Percentiles rank a stretch among this genome's conserved stretches.
phyloP scores from a whole-genome alignment of 2,797 vertebrate genomes.

The Anolis apletophallus region DNA sequence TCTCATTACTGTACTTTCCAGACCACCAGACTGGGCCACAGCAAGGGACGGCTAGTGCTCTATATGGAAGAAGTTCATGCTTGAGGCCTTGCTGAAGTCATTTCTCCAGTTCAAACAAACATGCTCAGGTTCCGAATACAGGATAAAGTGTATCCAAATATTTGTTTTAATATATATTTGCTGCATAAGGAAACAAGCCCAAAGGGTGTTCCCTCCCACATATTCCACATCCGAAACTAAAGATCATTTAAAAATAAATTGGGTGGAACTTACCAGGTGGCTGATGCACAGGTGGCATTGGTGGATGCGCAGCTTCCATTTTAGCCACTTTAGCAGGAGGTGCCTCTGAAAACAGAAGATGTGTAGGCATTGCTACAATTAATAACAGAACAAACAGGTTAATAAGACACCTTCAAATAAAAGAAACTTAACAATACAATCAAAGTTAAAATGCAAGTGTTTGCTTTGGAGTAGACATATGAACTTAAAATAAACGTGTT shows the following conservation, averaged over 20 bases:
- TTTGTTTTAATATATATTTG: too few relatives aligned
- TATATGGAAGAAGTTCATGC: background rate
- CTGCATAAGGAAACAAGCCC: too few relatives aligned
- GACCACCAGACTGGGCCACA: too few relatives aligned
- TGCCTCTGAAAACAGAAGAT: conserved; percentile 83
- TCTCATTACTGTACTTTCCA: too few relatives aligned
- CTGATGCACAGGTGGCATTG: conserved; percentile 88
- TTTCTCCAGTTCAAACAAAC: too few relatives aligned
- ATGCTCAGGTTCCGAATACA: too few relatives aligned
- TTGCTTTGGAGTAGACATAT: background rate
- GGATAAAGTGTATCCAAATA: too few relatives aligned
- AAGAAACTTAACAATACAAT: conserved; percentile 24
- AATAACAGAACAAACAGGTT: background rate
- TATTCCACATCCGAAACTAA: background rate
- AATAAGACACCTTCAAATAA: background rate
- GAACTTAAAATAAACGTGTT: conserved; percentile 10
- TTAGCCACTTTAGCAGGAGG: conserved; percentile 92
- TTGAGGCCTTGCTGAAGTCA: too few relatives aligned
- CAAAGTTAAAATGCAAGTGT: background rate
- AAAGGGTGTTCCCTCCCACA: too few relatives aligned
- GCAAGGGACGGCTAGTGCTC: too few relatives aligned
- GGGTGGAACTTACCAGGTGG: conserved; percentile 84
- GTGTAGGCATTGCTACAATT: background rate
- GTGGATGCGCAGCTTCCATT: conserved; percentile 92
- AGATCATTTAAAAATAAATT: background rate